Evolutionary conservation across 2,113 vertebrate species (phyloP).

Genomic region (Maccullochella peelii): DNA sequence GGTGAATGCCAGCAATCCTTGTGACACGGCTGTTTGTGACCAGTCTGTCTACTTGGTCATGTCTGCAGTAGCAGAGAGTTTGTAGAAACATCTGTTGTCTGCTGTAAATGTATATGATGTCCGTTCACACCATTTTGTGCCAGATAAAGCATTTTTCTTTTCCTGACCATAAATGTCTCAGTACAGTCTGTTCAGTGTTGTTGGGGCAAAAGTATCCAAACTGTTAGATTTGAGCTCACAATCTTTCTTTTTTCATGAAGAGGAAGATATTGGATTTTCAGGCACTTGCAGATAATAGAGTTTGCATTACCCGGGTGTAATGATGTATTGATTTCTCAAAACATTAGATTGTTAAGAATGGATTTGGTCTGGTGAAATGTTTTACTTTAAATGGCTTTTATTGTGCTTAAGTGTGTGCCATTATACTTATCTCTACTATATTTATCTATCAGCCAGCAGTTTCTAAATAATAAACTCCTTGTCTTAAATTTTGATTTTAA

Average conservation of each 20-base stretch:
- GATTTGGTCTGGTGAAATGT: neutral
- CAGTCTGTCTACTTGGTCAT: neutral
- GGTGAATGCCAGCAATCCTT: neutral
- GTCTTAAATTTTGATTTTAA: neutral
- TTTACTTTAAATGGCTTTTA: neutral
- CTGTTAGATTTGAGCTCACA: neutral
- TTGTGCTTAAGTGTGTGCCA: neutral
- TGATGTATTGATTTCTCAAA: constrained; percentile 1
- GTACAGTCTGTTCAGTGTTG: no score
- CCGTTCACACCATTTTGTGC: no score
- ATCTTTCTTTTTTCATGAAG: neutral
- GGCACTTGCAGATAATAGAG: neutral
- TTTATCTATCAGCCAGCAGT: neutral
- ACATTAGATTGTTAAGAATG: neutral
- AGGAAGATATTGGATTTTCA: neutral
- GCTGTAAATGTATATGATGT: neutral
- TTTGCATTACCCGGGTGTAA: neutral
- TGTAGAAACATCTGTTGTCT: neutral
- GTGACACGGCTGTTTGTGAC: neutral
- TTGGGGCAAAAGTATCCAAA: neutral
- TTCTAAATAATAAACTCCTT: neutral
- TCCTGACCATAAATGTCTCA: neutral
- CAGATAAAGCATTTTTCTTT: neutral
- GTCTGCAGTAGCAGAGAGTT: neutral
- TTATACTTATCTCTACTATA: no score